Evolutionary conservation across 1,140 invertebrate species (phyloP).

Genomic region (Globodera rostochiensis): DNA sequence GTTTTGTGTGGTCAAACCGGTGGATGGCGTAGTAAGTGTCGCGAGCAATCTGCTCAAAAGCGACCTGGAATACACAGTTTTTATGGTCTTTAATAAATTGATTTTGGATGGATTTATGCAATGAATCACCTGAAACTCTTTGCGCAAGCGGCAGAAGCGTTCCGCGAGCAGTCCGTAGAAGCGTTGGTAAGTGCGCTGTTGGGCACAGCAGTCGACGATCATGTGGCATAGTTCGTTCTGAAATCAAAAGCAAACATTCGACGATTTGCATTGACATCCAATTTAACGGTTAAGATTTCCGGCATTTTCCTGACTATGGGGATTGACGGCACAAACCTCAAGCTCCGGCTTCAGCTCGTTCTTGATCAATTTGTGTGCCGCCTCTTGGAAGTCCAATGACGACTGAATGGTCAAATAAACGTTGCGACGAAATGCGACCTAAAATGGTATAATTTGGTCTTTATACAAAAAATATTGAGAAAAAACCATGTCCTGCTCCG

Average conservation of each 20-base stretch:
- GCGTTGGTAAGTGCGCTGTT: conserved; percentile 96
- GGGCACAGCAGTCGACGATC: conserved; percentile 97
- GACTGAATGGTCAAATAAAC: conserved; percentile 98
- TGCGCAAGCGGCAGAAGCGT: conserved; percentile 82
- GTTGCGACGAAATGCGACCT: conserved; percentile 81
- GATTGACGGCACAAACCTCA: conserved; percentile 59
- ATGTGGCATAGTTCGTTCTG: conserved; percentile 89
- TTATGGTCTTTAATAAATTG: no score
- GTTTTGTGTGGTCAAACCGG: conserved; percentile 89
- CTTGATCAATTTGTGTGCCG: conserved; percentile 95
- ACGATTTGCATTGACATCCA: background rate
- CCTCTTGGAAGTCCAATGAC: conserved; percentile 96
- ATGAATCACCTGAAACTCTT: conserved; percentile 72
- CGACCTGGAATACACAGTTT: conserved; percentile 70
- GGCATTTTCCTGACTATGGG: no score
- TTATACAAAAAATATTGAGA: background rate
- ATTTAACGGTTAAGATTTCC: no score
- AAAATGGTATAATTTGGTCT: conserved; percentile 49
- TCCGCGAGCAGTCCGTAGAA: conserved; percentile 91
- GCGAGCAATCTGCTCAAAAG: conserved; percentile 91
- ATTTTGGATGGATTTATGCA: no score
- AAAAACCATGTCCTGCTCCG: conserved; percentile 83
- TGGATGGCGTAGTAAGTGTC: conserved; percentile 89
- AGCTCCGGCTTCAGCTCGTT: conserved; percentile 85
- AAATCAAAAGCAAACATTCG: conserved; percentile 23